A percentile compares a stretch with the other conserved stretches of the same genome.
Evolutionary conservation across 2,797 vertebrate species (phyloP).

Genomic region (Erpetoichthys calabaricus): DNA sequence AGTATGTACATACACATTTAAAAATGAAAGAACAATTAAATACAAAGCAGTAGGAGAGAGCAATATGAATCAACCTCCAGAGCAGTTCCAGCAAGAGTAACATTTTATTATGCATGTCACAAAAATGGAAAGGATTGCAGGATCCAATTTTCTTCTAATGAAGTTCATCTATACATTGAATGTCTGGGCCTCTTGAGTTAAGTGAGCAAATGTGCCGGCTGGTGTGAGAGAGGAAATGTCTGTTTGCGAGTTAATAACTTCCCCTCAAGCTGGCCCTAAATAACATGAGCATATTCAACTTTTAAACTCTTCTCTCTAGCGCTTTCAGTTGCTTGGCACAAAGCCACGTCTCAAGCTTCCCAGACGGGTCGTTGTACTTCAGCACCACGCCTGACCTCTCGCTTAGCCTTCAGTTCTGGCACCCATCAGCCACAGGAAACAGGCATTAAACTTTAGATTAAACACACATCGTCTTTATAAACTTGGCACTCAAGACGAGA

Average conservation of each 20-base stretch:
- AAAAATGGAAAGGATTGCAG: no score
- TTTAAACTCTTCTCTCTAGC: neutral
- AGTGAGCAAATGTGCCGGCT: neutral
- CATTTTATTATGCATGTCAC: no score
- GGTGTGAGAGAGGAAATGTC: slow-evolving; percentile 1
- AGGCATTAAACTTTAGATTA: slow-evolving; percentile 5
- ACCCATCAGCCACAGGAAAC: slow-evolving; percentile 10
- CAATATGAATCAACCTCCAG: no score
- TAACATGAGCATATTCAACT: neutral
- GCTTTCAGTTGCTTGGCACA: neutral
- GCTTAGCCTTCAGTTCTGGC: neutral
- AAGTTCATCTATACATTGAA: no score
- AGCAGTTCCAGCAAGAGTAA: no score
- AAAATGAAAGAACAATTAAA: no score
- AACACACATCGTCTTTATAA: slow-evolving; percentile 7
- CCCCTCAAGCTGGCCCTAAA: neutral
- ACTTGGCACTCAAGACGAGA: slow-evolving; percentile 1
- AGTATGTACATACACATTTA: no score
- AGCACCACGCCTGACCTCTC: slow-evolving; percentile 1
- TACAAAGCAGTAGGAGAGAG: no score
- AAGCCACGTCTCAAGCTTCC: neutral
- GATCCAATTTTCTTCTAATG: no score
- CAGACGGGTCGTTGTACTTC: slow-evolving; percentile 11
- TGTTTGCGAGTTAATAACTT: slow-evolving; percentile 4
- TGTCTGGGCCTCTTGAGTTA: no score